Conservation (phyloP, 2,888 invertebrate species). For the Rhogogaster chlorosoma region DNA sequence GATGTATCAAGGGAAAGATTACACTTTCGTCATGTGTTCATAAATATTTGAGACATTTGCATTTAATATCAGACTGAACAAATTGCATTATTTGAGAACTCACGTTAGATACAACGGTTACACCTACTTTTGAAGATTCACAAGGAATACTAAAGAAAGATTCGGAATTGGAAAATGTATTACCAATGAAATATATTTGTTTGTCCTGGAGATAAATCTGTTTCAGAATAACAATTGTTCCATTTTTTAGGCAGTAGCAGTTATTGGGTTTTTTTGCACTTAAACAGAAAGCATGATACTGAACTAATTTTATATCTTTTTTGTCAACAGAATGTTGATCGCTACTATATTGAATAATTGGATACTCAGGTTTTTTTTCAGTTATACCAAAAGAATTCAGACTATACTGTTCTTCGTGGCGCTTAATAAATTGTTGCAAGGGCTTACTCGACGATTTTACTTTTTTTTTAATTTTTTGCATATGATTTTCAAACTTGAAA, state of each 20-base stretch:
- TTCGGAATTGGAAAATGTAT: slow-evolving; percentile 12
- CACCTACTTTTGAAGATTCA: slow-evolving; percentile 40
- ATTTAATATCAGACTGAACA: slow-evolving; percentile 7
- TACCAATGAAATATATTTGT: slow-evolving; percentile 8
- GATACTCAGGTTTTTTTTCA: background rate
- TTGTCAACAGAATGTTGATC: background rate
- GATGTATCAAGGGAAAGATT: slow-evolving; percentile 6
- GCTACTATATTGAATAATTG: background rate
- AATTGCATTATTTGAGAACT: background rate
- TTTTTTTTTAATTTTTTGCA: slow-evolving; percentile 56
- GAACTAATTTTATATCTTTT: background rate
- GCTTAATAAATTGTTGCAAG: slow-evolving; percentile 56
- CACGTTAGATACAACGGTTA: background rate
- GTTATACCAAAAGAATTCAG: background rate
- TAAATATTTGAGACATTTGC: background rate
- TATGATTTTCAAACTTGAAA: slow-evolving; percentile 32
- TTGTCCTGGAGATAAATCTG: background rate
- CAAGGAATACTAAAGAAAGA: slow-evolving; percentile 43
- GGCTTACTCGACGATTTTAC: slow-evolving; percentile 54
- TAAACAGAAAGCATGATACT: slow-evolving; percentile 44
- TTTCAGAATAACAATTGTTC: background rate
- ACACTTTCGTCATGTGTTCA: background rate
- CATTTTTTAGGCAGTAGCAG: slow-evolving; percentile 40
- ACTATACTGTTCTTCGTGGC: slow-evolving; percentile 22
- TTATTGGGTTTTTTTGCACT: slow-evolving; percentile 35